Evolutionary conservation across 92 coral and sea anemone species (phyloP).

Genomic region (Nematostella vectensis): DNA sequence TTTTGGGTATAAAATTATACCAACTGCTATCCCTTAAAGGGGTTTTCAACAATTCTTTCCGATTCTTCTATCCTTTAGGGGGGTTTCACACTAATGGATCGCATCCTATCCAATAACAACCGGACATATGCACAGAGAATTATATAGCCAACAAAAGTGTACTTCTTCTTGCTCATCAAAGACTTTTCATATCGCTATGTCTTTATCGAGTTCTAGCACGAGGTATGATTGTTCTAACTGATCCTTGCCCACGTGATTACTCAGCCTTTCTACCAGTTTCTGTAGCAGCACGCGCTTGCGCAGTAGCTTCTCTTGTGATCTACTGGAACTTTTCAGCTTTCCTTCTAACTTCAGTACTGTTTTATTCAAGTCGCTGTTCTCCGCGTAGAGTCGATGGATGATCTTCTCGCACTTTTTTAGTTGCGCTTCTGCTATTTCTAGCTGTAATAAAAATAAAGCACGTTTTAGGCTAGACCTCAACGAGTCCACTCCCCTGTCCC

Average conservation of each 20-base stretch:
- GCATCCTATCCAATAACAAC: no score
- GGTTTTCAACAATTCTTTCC: no score
- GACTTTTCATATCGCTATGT: slow-evolving; percentile 34
- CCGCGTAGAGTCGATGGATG: slow-evolving; percentile 80
- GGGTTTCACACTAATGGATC: no score
- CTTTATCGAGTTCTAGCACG: slow-evolving; percentile 91
- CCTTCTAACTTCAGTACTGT: slow-evolving; percentile 60
- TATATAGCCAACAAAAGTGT: no score
- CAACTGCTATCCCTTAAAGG: no score
- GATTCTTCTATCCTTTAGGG: no score
- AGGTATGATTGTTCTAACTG: slow-evolving; percentile 65
- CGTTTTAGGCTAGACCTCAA: no score
- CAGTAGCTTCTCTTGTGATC: slow-evolving; percentile 75
- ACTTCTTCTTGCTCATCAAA: no score
- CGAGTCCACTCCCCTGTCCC: no score
- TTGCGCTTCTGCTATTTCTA: slow-evolving; percentile 90
- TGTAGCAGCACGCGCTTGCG: slow-evolving; percentile 74
- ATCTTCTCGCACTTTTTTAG: slow-evolving; percentile 82
- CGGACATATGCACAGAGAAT: no score
- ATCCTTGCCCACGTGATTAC: slow-evolving; percentile 75
- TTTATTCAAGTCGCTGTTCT: slow-evolving; percentile 70
- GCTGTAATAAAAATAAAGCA: slow-evolving; percentile 39
- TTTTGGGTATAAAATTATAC: no score
- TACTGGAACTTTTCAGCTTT: slow-evolving; percentile 65
- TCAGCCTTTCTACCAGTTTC: slow-evolving; percentile 77